Percentiles rank a stretch among this genome's conserved stretches.
Evolutionary conservation across 2,888 invertebrate genomes (phyloP).

Genomic region (Alentia gelatinosa): DNA sequence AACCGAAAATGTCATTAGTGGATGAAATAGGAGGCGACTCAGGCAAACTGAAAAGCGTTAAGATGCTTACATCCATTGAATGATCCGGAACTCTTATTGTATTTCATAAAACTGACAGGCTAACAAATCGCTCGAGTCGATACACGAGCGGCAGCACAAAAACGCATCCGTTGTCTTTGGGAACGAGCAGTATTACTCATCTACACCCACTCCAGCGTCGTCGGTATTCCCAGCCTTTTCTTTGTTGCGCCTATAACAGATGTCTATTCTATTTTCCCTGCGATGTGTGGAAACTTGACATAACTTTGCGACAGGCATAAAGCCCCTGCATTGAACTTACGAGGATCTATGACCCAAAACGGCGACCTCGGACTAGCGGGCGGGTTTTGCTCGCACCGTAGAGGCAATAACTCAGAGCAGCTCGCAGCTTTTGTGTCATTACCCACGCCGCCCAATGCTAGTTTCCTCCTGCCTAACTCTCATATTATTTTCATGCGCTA

Average conservation of each 20-base stretch:
- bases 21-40: not conserved
- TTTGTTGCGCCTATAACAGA: constrained; percentile 3
- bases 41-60: constrained; percentile 6
- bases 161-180: constrained; percentile 11
- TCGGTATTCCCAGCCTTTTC: not conserved
- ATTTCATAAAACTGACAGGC: constrained; percentile 32
- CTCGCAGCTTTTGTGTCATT: constrained; percentile 28
- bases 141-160: not conserved
- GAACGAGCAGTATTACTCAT: constrained; percentile 6
- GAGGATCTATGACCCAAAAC: constrained; percentile 13
- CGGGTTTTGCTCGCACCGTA: not conserved
- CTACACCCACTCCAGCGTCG: not conserved
- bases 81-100: constrained; percentile 22
- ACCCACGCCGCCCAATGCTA: not conserved
- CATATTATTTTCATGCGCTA: constrained; percentile 30
- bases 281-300: constrained; percentile 38
- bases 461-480: not conserved
- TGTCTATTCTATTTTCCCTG: constrained; percentile 41
- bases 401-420: constrained; percentile 19
- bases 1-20: constrained; percentile 5
- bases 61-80: constrained; percentile 39
- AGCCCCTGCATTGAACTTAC: constrained; percentile 6
- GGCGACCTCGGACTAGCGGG: not conserved
- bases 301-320: constrained; percentile 30
- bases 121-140: not conserved